Percentiles rank a stretch among this genome's conserved stretches.
phyloP scores from a whole-genome alignment of 1,140 invertebrate genomes.

The Linepithema humile region DNA sequence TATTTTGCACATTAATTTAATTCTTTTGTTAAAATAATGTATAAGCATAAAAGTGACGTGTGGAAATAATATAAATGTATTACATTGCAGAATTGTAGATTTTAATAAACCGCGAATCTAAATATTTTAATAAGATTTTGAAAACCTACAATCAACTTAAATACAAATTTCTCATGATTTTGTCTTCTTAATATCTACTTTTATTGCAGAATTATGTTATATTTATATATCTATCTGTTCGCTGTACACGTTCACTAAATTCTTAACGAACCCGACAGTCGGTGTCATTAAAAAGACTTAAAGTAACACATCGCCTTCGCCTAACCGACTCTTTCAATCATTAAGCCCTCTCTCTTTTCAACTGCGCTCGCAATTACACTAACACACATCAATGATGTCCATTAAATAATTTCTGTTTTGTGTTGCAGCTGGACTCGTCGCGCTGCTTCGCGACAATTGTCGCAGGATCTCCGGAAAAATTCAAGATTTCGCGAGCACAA shows the following conservation, averaged over 20 bases:
- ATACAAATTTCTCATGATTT: no score
- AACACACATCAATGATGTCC: neutral
- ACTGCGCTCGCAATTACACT: neutral
- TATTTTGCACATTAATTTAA: neutral
- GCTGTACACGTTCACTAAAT: neutral
- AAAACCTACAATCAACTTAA: neutral
- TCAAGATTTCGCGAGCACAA: constrained; percentile 3
- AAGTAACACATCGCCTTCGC: neutral
- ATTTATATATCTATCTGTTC: neutral
- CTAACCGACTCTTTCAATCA: neutral
- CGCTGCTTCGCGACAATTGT: constrained; percentile 23
- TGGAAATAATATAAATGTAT: neutral
- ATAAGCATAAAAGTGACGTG: neutral
- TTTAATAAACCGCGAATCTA: neutral
- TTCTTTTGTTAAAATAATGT: neutral
- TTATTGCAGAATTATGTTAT: no score
- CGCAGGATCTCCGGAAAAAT: constrained; percentile 4
- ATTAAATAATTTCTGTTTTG: constrained; percentile 26
- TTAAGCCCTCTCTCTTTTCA: neutral
- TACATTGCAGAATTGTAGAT: neutral
- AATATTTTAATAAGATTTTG: neutral
- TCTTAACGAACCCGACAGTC: constrained; percentile 6
- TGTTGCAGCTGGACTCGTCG: constrained; percentile 66
- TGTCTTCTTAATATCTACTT: no score
- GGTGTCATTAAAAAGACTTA: constrained; percentile 2